These are phyloP conservation scores for Dryas iulia DNA, from an alignment of 1,140 invertebrate genomes.

Conservation along the genomic window DNA sequence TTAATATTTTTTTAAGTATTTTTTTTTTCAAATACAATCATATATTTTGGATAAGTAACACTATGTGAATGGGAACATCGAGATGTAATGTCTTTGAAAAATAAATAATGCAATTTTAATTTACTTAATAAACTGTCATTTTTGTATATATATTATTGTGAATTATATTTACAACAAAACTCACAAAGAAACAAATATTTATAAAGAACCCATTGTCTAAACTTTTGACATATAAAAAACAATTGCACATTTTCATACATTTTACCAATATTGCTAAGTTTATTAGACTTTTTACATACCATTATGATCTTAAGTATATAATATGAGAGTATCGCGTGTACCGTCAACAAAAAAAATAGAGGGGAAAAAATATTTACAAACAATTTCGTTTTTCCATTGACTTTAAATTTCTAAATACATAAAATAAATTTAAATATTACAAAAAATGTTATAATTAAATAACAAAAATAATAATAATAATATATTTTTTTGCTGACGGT, in stretches of 20 bases:
- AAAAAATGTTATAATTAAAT: not conserved
- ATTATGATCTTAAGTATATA: not conserved
- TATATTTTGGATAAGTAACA: not conserved
- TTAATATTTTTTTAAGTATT: not conserved
- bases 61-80: not conserved
- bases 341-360: not conserved
- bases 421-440: not conserved
- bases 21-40: not conserved
- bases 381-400: not conserved
- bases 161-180: not conserved
- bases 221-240: not conserved
- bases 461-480: not conserved
- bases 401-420: not conserved
- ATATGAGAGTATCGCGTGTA: not conserved
- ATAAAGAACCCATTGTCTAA: not conserved
- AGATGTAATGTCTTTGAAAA: not conserved
- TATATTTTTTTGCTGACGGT: constrained; percentile 7
- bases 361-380: not conserved
- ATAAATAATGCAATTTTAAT: not conserved
- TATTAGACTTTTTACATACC: not conserved
- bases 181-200: too few relatives aligned
- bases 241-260: not conserved
- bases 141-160: not conserved
- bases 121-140: not conserved
- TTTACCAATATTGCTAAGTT: not conserved